Evolutionary conservation across 2,797 vertebrate species (phyloP).

Genomic region (Chloroceryle inda): DNA sequence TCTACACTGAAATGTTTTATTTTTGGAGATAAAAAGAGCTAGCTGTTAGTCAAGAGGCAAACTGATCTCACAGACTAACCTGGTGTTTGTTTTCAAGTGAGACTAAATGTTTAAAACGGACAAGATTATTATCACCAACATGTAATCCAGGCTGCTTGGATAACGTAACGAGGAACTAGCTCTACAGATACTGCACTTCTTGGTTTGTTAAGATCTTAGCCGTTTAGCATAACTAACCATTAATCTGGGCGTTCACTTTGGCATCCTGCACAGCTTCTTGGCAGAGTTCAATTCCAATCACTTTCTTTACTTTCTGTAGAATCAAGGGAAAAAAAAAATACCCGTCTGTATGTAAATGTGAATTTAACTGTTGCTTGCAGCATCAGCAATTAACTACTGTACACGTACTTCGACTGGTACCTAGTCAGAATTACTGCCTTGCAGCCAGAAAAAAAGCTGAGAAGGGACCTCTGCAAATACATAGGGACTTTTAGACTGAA

Average conservation of each 20-base stretch:
- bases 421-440: not conserved
- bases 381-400: not conserved
- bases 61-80: not conserved
- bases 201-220: not conserved
- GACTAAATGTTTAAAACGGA: not conserved
- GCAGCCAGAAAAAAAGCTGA: not conserved
- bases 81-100: not conserved
- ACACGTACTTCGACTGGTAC: not conserved
- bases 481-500: not conserved
- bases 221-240: slow-evolving; percentile 81
- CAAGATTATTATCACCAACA: not conserved
- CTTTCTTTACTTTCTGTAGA: slow-evolving; percentile 91
- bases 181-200: not conserved
- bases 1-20: not conserved
- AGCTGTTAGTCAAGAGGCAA: not conserved
- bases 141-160: not conserved
- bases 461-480: not conserved
- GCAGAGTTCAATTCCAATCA: slow-evolving; percentile 95
- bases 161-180: not conserved
- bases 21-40: not conserved
- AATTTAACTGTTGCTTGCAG: not conserved
- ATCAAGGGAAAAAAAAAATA: not conserved
- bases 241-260: slow-evolving; percentile 88
- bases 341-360: not conserved
- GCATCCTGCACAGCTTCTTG: slow-evolving; percentile 96